Base-by-base conservation (phyloP, 1,140 invertebrate species). In the Drosophila varians region DNA sequence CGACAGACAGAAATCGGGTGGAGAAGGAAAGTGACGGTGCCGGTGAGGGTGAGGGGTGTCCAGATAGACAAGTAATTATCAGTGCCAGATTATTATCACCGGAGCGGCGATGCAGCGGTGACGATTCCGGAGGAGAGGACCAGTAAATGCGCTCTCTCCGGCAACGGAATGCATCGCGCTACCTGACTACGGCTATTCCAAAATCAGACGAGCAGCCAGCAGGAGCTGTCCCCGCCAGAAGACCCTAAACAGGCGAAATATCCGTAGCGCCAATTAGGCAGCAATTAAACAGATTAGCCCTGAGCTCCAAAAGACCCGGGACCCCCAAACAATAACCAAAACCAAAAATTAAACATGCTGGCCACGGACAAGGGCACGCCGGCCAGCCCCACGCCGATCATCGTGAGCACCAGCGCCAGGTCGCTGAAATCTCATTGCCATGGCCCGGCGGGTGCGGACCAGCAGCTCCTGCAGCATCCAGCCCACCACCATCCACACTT, bases 71-170 rank as follows among this genome's bases (percentile, higher is more conserved):
- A 43, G 45, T 69, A 80, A 87, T 88, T 82, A 86, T 86, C 82
- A 86, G 77, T 42, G 58, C 45, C 49, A 49, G 77, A 77, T 76
- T 80, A 83, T 82, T 77, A 87, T 86, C 80, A 82, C 56, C 69
- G 65, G 5, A 38, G 36, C 68, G 70, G 52, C 68, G 42, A 53
- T 78, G 38, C 74, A 60, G 56, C 40, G 68, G 58, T 66, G 53
- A 38, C 18, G 48, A 18, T 26, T 36, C 11, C 40, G 23, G 56
- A 40, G 42, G 53, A 40, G 42, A 73, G 46, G 31, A 74, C 28
- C 21, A 54, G 19, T 40, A 12, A 34, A 38, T 42, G 23, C 48
- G 77, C 53, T 43, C 53, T 28, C 56, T 43, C 40, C 42, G 21
- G 34, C 28, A 61, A 23, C 58, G 49, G 38, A 46, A 53, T 46